These are phyloP conservation scores for Glyptemys insculpta DNA, from an alignment of 2,797 vertebrate species.

Conservation along the genomic window DNA sequence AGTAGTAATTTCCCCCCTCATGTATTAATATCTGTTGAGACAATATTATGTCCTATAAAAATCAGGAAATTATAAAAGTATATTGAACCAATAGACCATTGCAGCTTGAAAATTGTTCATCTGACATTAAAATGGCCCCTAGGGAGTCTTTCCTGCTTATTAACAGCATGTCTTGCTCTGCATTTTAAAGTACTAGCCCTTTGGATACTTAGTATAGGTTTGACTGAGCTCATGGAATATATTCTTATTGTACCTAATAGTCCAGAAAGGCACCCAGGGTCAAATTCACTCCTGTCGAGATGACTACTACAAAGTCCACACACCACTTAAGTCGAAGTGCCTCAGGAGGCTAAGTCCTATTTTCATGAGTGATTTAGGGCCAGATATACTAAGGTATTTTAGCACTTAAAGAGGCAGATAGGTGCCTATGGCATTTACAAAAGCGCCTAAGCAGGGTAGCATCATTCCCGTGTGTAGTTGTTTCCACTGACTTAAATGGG, in stretches of 20 bases:
- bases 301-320: neutral
- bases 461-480: no score
- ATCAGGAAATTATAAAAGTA: slow-evolving; percentile 46
- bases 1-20: slow-evolving; percentile 30
- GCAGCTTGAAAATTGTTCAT: slow-evolving; percentile 38
- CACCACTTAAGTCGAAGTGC: neutral
- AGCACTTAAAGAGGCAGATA: neutral
- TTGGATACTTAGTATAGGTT: slow-evolving; percentile 39
- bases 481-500: no score
- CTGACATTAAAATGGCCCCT: slow-evolving; percentile 20
- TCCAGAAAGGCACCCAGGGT: neutral
- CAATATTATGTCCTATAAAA: slow-evolving; percentile 19
- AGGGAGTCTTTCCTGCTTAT: slow-evolving; percentile 29
- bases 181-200: slow-evolving; percentile 18
- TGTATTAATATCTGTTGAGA: slow-evolving; percentile 43
- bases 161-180: slow-evolving; percentile 33
- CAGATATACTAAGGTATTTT: neutral
- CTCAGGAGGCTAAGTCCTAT: neutral
- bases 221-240: slow-evolving; percentile 51
- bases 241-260: neutral
- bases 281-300: neutral
- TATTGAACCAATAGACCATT: slow-evolving; percentile 58
- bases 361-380: neutral
- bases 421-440: neutral
- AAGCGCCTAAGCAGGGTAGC: no score